phyloP scores from a whole-genome alignment of 2,797 vertebrate genomes.

The Oreortyx pictus region DNA sequence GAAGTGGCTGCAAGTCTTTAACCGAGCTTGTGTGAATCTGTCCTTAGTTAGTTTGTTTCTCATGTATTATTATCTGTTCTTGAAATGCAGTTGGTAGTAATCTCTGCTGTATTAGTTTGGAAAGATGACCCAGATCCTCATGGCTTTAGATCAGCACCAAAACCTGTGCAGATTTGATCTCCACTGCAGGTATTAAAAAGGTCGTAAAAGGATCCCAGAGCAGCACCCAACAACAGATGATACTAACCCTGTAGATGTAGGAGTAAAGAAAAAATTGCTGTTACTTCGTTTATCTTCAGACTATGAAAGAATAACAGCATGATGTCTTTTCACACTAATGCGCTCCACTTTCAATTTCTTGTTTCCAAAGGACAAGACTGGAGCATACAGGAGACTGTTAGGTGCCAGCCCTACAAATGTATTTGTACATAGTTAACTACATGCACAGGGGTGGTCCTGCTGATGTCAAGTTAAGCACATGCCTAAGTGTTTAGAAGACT shows the following conservation, averaged over 20 bases:
- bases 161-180: neutral
- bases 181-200: neutral
- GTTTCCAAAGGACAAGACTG: neutral
- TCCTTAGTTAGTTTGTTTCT: neutral
- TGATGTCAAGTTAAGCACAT: constrained; percentile 46
- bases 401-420: neutral
- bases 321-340: neutral
- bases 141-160: neutral
- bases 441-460: constrained; percentile 23
- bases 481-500: constrained; percentile 39
- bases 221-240: neutral
- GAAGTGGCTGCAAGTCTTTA: neutral
- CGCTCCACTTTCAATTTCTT: neutral
- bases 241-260: neutral
- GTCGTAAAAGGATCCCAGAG: neutral
- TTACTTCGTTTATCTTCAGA: neutral
- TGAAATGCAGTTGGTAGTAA: neutral
- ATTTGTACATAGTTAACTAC: neutral
- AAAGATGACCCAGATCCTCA: neutral
- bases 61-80: neutral
- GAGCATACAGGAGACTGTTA: neutral
- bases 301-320: neutral
- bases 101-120: neutral
- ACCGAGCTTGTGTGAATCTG: neutral
- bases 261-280: neutral